Percentiles rank a stretch among this genome's conserved stretches.
These are phyloP conservation scores for Poicephalus gulielmi DNA, from an alignment of 2,113 vertebrate species.

Conservation along the genomic window DNA sequence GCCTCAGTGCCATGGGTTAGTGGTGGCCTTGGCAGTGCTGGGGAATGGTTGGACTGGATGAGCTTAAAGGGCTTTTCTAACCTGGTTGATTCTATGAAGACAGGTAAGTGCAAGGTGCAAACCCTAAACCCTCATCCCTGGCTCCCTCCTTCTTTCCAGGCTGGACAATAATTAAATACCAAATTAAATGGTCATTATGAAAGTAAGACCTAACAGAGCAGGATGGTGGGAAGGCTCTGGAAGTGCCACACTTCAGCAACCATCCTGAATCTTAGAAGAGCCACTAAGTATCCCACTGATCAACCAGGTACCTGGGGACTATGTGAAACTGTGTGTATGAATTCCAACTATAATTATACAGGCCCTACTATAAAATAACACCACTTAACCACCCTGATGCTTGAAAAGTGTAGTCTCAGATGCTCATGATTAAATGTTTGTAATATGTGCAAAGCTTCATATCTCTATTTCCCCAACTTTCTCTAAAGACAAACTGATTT, in stretches of 20 bases:
- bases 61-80: background rate
- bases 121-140: accelerated
- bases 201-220: background rate
- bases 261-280: background rate
- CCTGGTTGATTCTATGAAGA: background rate
- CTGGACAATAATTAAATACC: background rate
- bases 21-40: background rate
- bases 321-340: accelerated
- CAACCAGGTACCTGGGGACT: background rate
- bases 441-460: background rate
- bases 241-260: background rate
- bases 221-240: background rate
- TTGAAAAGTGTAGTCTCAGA: background rate
- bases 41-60: accelerated
- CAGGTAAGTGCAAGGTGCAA: background rate
- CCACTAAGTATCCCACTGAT: background rate
- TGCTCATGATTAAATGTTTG: background rate
- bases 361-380: background rate
- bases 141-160: background rate
- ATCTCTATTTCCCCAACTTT: background rate
- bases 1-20: background rate
- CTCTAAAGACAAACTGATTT: background rate
- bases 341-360: background rate
- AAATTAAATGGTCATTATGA: background rate
- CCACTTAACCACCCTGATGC: background rate